These are phyloP conservation scores for Sphecodes monilicornis DNA, from an alignment of 2,888 invertebrate species.

Conservation along the genomic window DNA sequence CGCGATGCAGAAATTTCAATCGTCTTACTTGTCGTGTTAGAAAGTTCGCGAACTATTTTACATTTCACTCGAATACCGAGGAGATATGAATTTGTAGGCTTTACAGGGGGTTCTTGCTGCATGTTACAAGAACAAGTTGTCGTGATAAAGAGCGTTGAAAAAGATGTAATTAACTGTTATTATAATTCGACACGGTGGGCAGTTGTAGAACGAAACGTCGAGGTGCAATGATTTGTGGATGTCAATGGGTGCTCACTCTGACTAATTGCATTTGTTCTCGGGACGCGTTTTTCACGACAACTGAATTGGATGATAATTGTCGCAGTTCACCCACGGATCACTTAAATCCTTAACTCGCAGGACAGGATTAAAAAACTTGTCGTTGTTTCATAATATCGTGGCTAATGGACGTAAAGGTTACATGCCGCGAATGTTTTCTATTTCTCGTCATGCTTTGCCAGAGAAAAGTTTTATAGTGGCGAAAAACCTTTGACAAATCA, in stretches of 20 bases:
- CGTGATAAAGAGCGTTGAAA: background rate
- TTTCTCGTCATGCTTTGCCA: background rate
- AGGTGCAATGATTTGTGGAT: conserved; percentile 54
- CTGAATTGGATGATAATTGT: background rate
- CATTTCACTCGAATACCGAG: no score
- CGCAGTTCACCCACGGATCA: background rate
- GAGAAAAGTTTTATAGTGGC: background rate
- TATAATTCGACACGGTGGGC: conserved; percentile 21
- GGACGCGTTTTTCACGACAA: background rate
- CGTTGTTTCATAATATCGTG: conserved; percentile 8
- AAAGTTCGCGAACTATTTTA: conserved; percentile 21
- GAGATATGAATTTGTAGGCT: background rate
- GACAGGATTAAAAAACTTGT: background rate
- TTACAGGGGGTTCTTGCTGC: background rate
- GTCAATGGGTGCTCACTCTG: conserved; percentile 47
- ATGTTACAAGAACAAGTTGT: background rate
- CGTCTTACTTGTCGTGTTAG: conserved; percentile 23
- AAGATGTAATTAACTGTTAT: conserved; percentile 19
- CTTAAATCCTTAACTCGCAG: background rate
- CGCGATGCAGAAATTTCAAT: conserved; percentile 26
- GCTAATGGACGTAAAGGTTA: background rate
- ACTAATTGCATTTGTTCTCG: conserved; percentile 30
- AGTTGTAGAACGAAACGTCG: conserved; percentile 50
- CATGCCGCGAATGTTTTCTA: background rate
- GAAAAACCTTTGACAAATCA: background rate